Evolutionary conservation across 2,888 invertebrate species (phyloP), one percentile per base, ranked within the genome.

Genomic region (Cephus nigrinus): DNA sequence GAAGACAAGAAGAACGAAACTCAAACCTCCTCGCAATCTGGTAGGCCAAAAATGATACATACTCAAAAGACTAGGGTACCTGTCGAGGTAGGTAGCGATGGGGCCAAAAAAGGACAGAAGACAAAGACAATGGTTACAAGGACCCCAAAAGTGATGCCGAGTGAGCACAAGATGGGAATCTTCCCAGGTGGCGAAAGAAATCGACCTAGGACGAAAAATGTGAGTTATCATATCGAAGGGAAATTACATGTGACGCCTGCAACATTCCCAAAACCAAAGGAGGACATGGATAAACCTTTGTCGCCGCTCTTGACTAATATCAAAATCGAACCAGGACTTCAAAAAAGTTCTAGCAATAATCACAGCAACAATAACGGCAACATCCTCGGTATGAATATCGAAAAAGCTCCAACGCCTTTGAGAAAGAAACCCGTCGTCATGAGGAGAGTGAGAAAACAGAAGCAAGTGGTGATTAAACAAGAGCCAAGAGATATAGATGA

Each of bases 21-120:
- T 15, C 85, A 88, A 73, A 86, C 91, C 72, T 90, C 91, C 76
- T 89, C 91, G 75, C 92, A 93, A 11, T 92, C 94, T 1, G 93
- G 90, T 12, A 85, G 95, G 40, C 95, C 96, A 4, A 95, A 95
- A 87, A 96, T 96, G 96, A 96, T 96, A 84, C 96, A 96, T 88
- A 96, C 96, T 0, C 95, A 95, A 87, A 95, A 94, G 85, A 93
- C 93, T 74, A 91, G 93, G 68, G 92, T 93, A 3, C 91, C 93
- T 0, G 92, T 93, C 1, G 93, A 93, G 76, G 82, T 90, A 0
- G 92, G 92, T 3, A 91, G 91, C 12, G 93, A 93, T 76, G 93
- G 93, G 30, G 93, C 93, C 0, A 93, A 93, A 76, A 92, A 92
- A 35, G 91, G 93, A 55, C 94, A 94, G 76, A 94, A 93, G 83